Evolutionary conservation across 53 echinoderm and acorn worm genomes (phyloP).

Genomic region (Antedon mediterranea): DNA sequence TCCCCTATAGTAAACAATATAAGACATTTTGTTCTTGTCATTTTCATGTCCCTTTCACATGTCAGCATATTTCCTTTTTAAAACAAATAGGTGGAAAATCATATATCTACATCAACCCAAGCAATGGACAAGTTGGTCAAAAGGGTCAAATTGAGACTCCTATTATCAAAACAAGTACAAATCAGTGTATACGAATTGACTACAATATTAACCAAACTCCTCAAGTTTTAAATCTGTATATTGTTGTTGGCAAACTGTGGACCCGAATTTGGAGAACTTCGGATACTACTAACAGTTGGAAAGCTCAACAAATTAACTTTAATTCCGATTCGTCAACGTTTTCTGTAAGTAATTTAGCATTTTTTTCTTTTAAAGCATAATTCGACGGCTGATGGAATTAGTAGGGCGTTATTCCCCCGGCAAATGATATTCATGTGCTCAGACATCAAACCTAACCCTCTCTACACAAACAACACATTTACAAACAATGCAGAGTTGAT

Average conservation of each 20-base stretch:
- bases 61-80: too few relatives aligned
- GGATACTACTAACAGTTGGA: neutral
- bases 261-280: neutral
- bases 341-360: neutral
- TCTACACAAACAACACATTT: too few relatives aligned
- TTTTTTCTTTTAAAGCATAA: too few relatives aligned
- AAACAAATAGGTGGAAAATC: neutral
- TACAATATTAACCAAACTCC: neutral
- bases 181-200: neutral
- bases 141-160: neutral
- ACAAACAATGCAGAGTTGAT: too few relatives aligned
- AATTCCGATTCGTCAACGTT: neutral
- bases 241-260: neutral
- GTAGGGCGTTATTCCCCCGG: too few relatives aligned
- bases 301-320: neutral
- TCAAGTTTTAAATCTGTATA: neutral
- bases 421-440: too few relatives aligned
- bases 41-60: too few relatives aligned
- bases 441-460: too few relatives aligned
- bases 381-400: too few relatives aligned
- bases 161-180: neutral
- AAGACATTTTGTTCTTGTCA: too few relatives aligned
- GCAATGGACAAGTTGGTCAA: neutral
- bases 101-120: neutral
- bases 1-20: too few relatives aligned